These are phyloP conservation scores for Amia ocellicauda DNA, from an alignment of 2,113 vertebrate species.

Conservation along the genomic window DNA sequence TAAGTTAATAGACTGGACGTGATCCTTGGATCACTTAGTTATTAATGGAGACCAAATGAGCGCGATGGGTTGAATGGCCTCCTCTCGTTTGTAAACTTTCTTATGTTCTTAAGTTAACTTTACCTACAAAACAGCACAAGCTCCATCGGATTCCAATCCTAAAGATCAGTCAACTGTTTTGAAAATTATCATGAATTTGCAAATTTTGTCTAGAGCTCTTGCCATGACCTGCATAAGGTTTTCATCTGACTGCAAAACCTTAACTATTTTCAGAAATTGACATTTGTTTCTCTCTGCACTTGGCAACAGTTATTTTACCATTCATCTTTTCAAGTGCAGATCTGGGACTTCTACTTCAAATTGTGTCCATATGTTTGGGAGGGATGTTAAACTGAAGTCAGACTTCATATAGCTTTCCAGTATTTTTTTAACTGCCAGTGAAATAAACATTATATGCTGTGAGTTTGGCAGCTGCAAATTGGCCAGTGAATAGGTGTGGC, in stretches of 20 bases:
- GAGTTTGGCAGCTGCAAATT: background rate
- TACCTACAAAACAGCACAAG: no score
- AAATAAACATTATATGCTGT: slow-evolving; percentile 4
- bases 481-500: background rate
- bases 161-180: no score
- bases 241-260: background rate
- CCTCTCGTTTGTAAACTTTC: no score
- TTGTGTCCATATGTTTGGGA: slow-evolving; percentile 22
- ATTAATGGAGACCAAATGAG: no score
- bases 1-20: no score
- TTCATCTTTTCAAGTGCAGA: slow-evolving; percentile 8
- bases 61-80: no score
- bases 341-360: slow-evolving; percentile 17
- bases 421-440: slow-evolving; percentile 2
- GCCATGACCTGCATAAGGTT: background rate
- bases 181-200: background rate
- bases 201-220: background rate
- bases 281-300: background rate
- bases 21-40: no score
- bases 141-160: no score
- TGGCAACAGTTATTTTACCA: slow-evolving; percentile 6
- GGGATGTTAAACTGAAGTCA: slow-evolving; percentile 1
- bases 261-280: background rate
- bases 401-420: slow-evolving; percentile 2
- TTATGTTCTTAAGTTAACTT: no score